Percentiles rank a stretch among this genome's conserved stretches.
Evolutionary conservation across 2,888 invertebrate genomes (phyloP).

Genomic region (Pasiphila rectangulata): DNA sequence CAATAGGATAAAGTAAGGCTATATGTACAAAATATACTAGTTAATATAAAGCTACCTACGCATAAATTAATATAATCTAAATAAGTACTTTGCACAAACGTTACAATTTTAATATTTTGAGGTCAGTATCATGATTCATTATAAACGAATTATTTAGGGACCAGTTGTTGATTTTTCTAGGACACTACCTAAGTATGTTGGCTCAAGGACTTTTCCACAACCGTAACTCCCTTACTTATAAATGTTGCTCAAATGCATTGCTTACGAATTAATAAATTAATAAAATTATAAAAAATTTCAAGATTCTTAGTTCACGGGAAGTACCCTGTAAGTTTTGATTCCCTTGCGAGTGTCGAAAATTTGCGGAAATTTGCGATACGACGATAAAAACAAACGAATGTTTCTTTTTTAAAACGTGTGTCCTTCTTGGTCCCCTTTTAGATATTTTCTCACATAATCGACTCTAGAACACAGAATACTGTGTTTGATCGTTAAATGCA

Average conservation of each 20-base stretch:
- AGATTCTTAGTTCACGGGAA: no score
- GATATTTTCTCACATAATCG: slow-evolving; percentile 13
- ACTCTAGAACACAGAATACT: slow-evolving; percentile 46
- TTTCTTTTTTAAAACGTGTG: slow-evolving; percentile 1
- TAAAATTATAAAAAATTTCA: no score
- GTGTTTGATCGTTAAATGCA: slow-evolving; percentile 71
- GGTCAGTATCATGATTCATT: slow-evolving; percentile 44
- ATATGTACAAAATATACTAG: slow-evolving; percentile 74
- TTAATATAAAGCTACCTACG: slow-evolving; percentile 66
- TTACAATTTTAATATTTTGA: slow-evolving; percentile 67
- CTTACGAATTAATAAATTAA: no score
- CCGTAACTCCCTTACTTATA: slow-evolving; percentile 5
- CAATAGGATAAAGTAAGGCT: slow-evolving; percentile 47
- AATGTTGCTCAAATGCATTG: no score
- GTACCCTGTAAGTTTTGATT: no score
- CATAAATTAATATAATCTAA: slow-evolving; percentile 79
- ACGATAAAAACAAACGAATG: no score
- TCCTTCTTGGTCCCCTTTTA: slow-evolving; percentile 7
- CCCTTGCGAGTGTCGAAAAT: no score
- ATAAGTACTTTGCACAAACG: slow-evolving; percentile 80
- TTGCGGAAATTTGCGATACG: no score
- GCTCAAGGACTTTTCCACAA: not conserved
- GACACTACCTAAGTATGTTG: slow-evolving; percentile 4
- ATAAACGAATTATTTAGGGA: slow-evolving; percentile 15
- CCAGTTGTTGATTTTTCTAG: slow-evolving; percentile 6